These are phyloP conservation scores for Falcaria lacertinaria DNA, from an alignment of 2,888 invertebrate species.

Conservation along the genomic window DNA sequence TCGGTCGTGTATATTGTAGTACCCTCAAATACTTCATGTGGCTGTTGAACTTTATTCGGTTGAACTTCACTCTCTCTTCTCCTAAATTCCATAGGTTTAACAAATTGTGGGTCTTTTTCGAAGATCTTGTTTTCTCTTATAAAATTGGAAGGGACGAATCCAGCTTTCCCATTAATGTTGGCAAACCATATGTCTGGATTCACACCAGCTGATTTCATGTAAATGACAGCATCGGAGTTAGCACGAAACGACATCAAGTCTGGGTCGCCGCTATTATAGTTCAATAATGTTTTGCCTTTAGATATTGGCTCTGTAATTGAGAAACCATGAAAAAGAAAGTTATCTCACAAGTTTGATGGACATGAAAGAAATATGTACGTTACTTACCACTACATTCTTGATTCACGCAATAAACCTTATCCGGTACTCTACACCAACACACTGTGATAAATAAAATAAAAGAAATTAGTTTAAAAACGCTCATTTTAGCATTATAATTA, in stretches of 20 bases:
- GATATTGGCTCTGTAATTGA: constrained; percentile 80
- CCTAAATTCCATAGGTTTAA: constrained; percentile 42
- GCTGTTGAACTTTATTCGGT: constrained; percentile 62
- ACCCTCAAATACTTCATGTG: constrained; percentile 82
- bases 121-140: constrained; percentile 81
- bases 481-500: constrained; percentile 70
- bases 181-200: constrained; percentile 83
- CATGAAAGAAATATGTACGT: constrained; percentile 16
- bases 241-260: constrained; percentile 81
- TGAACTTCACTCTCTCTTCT: constrained; percentile 33
- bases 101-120: constrained; percentile 45
- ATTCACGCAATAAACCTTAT: constrained; percentile 86
- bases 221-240: constrained; percentile 80
- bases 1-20: constrained; percentile 79
- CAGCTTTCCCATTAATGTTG: constrained; percentile 83
- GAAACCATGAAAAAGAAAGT: constrained; percentile 39
- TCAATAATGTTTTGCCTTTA: constrained; percentile 78
- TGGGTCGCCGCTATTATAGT: constrained; percentile 76
- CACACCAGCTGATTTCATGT: constrained; percentile 85
- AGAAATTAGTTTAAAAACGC: constrained; percentile 59
- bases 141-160: constrained; percentile 81
- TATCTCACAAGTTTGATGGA: constrained; percentile 33
- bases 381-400: constrained; percentile 83
- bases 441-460: constrained; percentile 55
- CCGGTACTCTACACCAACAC: constrained; percentile 76